Evolutionary conservation across 2,113 vertebrate genomes (phyloP), one percentile per base, ranked within the genome.

Genomic region (Neodontobutis hainanensis): DNA sequence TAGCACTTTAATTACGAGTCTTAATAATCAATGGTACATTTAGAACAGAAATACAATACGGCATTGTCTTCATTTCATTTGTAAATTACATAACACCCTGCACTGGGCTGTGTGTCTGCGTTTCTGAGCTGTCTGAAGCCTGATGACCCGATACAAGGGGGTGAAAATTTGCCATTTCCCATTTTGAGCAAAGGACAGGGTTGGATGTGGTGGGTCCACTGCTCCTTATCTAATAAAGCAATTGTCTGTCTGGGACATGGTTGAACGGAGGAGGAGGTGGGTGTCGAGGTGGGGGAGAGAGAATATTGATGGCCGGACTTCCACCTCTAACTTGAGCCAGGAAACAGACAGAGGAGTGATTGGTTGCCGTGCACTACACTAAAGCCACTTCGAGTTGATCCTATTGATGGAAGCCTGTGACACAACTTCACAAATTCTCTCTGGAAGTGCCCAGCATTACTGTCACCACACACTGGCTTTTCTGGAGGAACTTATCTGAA

Each of bases 281-380:
- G 69, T 72, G 14, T 35, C 44, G 58, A 45, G 59, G 10, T 32
- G 67, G 7, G 70, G 5, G 50, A 52, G 47, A 57, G 44, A 70
- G 63, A 89, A 86, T 87, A 89, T 84, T 79, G 84, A 88, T 80
- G 74, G 65, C 44, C 66, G 63, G 58, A 61, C 79, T 75, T 78
- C 69, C 73, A 66, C 73, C 68, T 75, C 48, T 59, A 78, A 65
- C 79, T 72, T 45, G 19, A 73, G 81, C 62, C 3, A 42, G 66
- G 70, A 72, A 73, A 69, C 78, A 81, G 68, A 71, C 70, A 65
- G 73, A 68, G 14, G 47, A 73, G 68, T 70, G 68, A 78, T 61
- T 60, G 47, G 14, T 35, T 79, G 79, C 83, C 75, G 65, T 65
- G 70, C 64, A 68, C 60, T 42, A 51, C 62, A 63, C 70, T 70